These are phyloP conservation scores for Idaea biselata DNA, from an alignment of 2,888 invertebrate genomes.

Conservation along the genomic window DNA sequence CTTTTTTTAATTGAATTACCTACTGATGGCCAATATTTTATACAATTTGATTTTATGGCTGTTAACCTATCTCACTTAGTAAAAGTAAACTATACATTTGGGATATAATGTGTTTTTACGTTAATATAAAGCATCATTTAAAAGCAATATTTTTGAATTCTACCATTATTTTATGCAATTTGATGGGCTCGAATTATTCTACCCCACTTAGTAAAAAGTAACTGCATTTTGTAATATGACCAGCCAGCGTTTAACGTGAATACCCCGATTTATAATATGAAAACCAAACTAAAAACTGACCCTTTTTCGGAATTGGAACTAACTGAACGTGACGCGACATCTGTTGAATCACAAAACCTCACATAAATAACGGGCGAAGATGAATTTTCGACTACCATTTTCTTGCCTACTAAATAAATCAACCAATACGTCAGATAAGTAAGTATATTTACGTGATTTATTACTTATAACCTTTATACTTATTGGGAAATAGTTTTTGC, in stretches of 20 bases:
- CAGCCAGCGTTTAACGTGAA: constrained; percentile 6
- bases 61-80: too few species aligned
- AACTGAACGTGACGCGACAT: constrained; percentile 39
- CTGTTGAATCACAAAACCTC: constrained; percentile 39
- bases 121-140: too few species aligned
- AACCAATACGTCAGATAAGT: not conserved
- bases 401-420: constrained; percentile 13
- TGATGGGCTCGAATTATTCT: too few species aligned
- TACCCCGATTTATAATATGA: constrained; percentile 25
- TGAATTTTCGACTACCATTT: constrained; percentile 12
- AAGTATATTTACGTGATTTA: not conserved
- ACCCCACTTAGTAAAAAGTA: too few species aligned
- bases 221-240: not conserved
- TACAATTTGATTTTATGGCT: too few species aligned
- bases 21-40: not conserved
- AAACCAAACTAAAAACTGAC: constrained; percentile 33
- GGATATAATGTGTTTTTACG: too few species aligned
- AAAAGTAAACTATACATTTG: not conserved
- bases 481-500: not conserved
- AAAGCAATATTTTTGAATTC: too few species aligned
- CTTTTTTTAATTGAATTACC: not conserved
- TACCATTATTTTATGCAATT: too few species aligned
- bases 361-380: constrained; percentile 32
- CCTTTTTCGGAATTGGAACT: constrained; percentile 37
- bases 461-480: not conserved